Percentiles rank a stretch among this genome's conserved stretches.
Conservation (phyloP, 2,888 invertebrate species). For the Bembecia ichneumoniformis region DNA sequence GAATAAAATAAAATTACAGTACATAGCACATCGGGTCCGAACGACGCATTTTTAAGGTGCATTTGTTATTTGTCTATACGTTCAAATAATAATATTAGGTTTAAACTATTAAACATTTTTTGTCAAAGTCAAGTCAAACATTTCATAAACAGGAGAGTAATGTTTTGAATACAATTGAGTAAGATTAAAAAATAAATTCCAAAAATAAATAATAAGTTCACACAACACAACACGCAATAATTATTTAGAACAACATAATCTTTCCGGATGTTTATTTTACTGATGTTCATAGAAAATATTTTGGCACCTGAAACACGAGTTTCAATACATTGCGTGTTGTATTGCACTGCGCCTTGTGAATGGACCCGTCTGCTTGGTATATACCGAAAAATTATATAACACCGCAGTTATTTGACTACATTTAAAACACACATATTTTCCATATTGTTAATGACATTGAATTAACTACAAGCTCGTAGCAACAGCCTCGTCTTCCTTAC, state of each 20-base stretch:
- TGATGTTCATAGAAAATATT: too few relatives aligned
- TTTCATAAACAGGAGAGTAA: background rate
- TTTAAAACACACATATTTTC: conserved; percentile 7
- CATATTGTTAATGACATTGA: conserved; percentile 8
- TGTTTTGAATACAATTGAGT: background rate
- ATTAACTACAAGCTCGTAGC: conserved; percentile 23
- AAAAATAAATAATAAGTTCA: background rate
- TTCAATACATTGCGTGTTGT: background rate
- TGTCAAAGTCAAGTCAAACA: background rate
- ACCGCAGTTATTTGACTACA: conserved; percentile 6
- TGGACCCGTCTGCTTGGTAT: conserved; percentile 7
- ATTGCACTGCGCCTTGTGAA: background rate
- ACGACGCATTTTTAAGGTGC: background rate
- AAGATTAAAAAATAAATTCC: background rate
- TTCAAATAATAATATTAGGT: too few relatives aligned
- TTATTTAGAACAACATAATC: too few relatives aligned
- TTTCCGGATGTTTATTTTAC: too few relatives aligned
- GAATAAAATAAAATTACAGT: background rate
- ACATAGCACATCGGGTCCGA: background rate
- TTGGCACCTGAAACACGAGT: too few relatives aligned
- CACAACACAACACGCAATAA: too few relatives aligned
- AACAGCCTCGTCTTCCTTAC: conserved; percentile 39
- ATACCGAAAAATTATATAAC: conserved; percentile 9
- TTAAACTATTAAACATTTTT: too few relatives aligned
- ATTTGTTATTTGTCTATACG: too few relatives aligned